Percentiles rank a stretch among this genome's conserved stretches.
Conservation (phyloP, 2,888 invertebrate genomes). For the Netelia fuscicornis region DNA sequence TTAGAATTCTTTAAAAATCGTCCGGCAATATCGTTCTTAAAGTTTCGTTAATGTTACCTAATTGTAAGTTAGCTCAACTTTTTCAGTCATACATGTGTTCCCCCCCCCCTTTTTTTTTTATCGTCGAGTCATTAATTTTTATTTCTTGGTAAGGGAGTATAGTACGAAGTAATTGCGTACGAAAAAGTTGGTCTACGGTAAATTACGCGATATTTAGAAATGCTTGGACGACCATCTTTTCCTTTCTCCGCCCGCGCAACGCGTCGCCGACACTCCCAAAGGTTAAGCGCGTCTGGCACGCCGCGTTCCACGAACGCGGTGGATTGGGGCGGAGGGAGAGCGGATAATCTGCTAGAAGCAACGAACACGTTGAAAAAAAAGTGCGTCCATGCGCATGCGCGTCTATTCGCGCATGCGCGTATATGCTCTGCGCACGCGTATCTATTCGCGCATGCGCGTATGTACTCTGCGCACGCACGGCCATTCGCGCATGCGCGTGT, state of each 20-base stretch:
- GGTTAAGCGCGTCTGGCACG: conserved; percentile 77
- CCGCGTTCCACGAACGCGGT: conserved; percentile 10
- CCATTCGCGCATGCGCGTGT: conserved; percentile 26
- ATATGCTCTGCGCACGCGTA: not conserved
- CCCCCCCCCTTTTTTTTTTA: too few relatives aligned
- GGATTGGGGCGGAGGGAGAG: conserved; percentile 25
- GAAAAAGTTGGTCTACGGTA: too few relatives aligned
- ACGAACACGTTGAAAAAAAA: too few relatives aligned
- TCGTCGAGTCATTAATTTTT: too few relatives aligned
- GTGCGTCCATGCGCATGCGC: not conserved
- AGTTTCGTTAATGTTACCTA: too few relatives aligned
- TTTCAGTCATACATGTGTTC: too few relatives aligned
- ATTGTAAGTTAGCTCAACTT: too few relatives aligned
- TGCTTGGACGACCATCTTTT: conserved; percentile 6
- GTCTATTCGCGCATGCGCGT: conserved; percentile 26
- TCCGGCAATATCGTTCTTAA: too few relatives aligned
- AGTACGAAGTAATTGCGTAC: too few relatives aligned
- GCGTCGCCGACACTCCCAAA: conserved; percentile 71
- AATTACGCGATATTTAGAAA: not conserved
- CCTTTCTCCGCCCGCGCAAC: conserved; percentile 26
- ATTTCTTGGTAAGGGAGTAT: too few relatives aligned
- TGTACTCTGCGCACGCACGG: not conserved
- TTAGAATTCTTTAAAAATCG: too few relatives aligned
- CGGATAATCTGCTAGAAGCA: not conserved
- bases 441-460: too few relatives aligned